Percentiles rank a stretch among this genome's conserved stretches.
Evolutionary conservation across 2,888 invertebrate species (phyloP).

Genomic region (Oscheius sp.): DNA sequence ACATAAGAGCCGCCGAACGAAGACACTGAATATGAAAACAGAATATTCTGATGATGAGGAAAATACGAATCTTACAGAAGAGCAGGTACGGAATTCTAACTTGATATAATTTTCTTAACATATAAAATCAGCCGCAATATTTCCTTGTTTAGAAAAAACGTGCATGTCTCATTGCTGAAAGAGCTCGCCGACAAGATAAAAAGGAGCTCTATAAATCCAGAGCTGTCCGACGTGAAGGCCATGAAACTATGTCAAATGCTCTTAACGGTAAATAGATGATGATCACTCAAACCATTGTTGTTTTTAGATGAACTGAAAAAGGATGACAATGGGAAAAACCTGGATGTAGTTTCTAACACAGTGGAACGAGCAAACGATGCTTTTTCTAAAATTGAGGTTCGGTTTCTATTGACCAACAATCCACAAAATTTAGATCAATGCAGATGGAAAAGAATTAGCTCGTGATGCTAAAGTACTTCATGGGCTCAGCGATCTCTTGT

Average conservation of each 20-base stretch:
- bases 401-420: not conserved
- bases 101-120: too few species aligned
- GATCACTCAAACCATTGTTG: not conserved
- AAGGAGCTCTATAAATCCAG: not conserved
- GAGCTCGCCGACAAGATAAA: too few species aligned
- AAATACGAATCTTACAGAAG: too few species aligned
- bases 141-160: too few species aligned
- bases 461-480: not conserved
- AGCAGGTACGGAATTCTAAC: too few species aligned
- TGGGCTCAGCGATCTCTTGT: not conserved
- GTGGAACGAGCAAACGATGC: not conserved
- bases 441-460: slow-evolving; percentile 9
- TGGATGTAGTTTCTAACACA: not conserved
- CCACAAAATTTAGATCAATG: not conserved
- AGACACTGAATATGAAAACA: too few species aligned
- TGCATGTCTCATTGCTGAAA: too few species aligned
- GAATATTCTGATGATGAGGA: too few species aligned
- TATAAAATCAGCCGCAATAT: too few species aligned
- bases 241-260: not conserved
- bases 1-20: too few species aligned
- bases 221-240: not conserved
- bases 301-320: not conserved
- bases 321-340: not conserved
- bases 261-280: not conserved
- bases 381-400: slow-evolving; percentile 13